Conservation (phyloP, 2,113 vertebrate species). For the Sander vitreus region DNA sequence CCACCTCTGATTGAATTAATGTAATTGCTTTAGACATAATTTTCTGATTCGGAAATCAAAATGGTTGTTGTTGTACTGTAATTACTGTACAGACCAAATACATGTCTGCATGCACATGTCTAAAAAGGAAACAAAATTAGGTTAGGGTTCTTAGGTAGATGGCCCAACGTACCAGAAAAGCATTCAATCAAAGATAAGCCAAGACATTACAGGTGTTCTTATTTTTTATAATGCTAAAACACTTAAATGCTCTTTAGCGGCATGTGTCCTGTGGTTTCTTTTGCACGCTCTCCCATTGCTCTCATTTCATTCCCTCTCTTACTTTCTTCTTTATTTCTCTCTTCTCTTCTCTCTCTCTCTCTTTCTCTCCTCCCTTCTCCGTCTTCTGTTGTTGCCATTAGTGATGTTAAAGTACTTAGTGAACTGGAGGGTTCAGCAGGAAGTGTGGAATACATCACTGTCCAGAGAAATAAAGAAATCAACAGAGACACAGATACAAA, state of each 20-base stretch:
- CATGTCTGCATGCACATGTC: neutral
- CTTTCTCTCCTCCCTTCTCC: constrained; percentile 10
- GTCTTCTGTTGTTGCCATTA: constrained; percentile 51
- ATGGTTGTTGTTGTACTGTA: neutral
- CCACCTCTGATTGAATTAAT: neutral
- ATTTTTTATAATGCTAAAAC: constrained; percentile 23
- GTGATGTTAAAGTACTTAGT: constrained; percentile 70
- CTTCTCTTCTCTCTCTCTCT: neutral
- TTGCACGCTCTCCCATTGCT: neutral
- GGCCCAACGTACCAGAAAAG: neutral
- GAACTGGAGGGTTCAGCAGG: constrained; percentile 35
- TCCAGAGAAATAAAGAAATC: constrained; percentile 55
- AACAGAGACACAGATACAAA: constrained; percentile 37
- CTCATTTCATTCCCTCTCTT: constrained; percentile 14
- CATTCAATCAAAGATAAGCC: constrained; percentile 13
- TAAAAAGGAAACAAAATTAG: constrained; percentile 1
- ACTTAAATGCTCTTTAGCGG: constrained; percentile 13
- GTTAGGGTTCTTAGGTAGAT: neutral
- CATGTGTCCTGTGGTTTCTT: constrained; percentile 15
- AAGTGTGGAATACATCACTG: constrained; percentile 57
- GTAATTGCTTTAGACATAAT: neutral
- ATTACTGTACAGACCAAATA: neutral
- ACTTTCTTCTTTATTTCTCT: constrained; percentile 13
- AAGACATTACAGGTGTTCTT: constrained; percentile 22
- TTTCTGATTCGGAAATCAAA: neutral